Percentiles rank a stretch among this genome's conserved stretches.
Conservation (phyloP, 2,888 invertebrate species). For the Latheticus oryzae region DNA sequence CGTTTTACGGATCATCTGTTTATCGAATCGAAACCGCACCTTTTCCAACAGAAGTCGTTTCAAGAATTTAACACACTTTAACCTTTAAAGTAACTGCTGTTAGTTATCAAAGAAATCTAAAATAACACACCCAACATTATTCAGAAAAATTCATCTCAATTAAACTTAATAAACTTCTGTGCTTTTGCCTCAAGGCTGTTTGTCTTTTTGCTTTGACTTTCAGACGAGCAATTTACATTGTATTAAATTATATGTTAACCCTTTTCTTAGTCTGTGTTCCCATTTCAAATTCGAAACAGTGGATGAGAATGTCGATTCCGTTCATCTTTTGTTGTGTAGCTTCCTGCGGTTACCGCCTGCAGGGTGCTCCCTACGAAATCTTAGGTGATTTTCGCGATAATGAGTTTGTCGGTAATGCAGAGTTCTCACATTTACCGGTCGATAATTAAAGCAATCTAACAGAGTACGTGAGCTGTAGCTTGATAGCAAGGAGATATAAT, state of each 20-base stretch:
- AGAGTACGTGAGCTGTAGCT: constrained; percentile 43
- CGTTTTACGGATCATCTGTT: constrained; percentile 23
- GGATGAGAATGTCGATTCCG: constrained; percentile 13
- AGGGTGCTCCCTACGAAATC: constrained; percentile 19
- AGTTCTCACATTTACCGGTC: constrained; percentile 46
- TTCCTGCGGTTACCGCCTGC: constrained; percentile 2
- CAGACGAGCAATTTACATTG: no score
- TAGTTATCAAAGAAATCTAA: no score
- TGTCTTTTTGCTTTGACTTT: no score
- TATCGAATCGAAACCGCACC: constrained; percentile 2
- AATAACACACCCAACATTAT: no score
- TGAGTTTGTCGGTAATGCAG: constrained; percentile 39
- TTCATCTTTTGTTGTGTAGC: constrained; percentile 14
- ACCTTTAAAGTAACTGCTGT: no score
- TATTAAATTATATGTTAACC: constrained; percentile 8
- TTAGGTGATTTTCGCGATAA: constrained; percentile 27
- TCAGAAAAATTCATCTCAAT: no score
- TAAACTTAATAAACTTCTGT: no score
- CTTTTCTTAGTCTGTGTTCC: not conserved
- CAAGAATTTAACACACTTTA: no score
- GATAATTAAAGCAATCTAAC: constrained; percentile 49
- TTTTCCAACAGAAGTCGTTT: not conserved
- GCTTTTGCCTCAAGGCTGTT: no score
- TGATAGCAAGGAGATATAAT: constrained; percentile 38
- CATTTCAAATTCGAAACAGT: constrained; percentile 5